Conservation (phyloP, 2,888 invertebrate species). For the Apodemia duryi region DNA sequence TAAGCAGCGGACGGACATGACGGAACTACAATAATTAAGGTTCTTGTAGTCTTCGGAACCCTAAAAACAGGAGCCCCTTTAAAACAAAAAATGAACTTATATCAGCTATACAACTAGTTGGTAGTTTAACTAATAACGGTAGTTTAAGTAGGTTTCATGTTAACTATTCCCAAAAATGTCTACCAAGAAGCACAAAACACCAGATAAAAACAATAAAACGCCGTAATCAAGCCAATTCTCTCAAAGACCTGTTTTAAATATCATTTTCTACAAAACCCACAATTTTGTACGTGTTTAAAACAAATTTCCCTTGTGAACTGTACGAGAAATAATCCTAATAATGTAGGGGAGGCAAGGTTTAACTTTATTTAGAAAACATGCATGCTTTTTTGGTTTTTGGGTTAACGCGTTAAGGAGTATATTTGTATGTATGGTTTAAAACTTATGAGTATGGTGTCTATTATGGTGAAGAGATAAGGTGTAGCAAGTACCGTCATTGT, state of each 20-base stretch:
- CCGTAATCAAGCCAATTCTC: constrained; percentile 12
- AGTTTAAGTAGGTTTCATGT: constrained; percentile 1
- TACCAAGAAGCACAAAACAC: constrained; percentile 2
- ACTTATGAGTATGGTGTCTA: constrained; percentile 25
- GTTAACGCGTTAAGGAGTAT: neutral
- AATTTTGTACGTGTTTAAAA: constrained; percentile 37
- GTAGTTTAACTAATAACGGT: neutral
- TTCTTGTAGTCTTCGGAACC: too few species aligned
- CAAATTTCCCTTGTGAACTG: constrained; percentile 39
- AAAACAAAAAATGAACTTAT: too few species aligned
- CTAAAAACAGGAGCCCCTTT: too few species aligned
- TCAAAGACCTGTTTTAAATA: constrained; percentile 15
- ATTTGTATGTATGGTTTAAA: constrained; percentile 27
- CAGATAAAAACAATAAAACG: constrained; percentile 6
- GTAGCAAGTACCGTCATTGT: constrained; percentile 44
- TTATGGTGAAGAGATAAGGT: constrained; percentile 33
- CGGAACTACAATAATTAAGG: too few species aligned
- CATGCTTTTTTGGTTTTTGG: constrained; percentile 17
- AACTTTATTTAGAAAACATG: neutral
- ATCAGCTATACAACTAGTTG: neutral
- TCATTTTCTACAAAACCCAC: constrained; percentile 17
- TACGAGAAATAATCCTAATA: constrained; percentile 15
- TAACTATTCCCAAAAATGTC: neutral
- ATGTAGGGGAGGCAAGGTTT: neutral
- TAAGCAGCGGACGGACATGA: too few species aligned